A percentile compares a stretch with the other conserved stretches of the same genome.
These are phyloP conservation scores for Sebastes flavidus DNA, from an alignment of 2,797 vertebrate species.

Conservation along the genomic window DNA sequence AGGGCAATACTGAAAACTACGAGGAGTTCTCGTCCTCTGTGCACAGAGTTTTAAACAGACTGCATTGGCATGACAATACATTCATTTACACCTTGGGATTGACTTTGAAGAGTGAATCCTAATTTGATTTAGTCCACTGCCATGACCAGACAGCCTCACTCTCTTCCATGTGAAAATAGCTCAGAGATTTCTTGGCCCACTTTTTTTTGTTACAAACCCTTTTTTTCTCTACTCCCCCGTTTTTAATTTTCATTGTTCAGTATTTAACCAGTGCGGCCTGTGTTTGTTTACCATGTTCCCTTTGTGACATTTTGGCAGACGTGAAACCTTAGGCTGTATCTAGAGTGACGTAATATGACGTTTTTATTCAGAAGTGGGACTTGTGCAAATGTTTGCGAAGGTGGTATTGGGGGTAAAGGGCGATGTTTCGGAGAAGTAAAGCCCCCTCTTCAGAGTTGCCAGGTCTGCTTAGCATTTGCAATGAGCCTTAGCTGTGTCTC, in stretches of 20 bases:
- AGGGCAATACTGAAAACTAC: slow-evolving; percentile 22
- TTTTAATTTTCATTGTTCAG: slow-evolving; percentile 31
- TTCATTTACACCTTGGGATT: slow-evolving; percentile 56
- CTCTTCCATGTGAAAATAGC: slow-evolving; percentile 28
- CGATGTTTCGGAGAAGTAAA: slow-evolving; percentile 64
- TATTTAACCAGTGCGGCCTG: slow-evolving; percentile 16
- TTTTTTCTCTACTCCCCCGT: background rate
- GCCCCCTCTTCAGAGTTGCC: slow-evolving; percentile 59
- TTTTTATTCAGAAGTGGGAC: slow-evolving; percentile 44
- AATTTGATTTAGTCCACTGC: slow-evolving; percentile 61
- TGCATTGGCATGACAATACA: slow-evolving; percentile 30
- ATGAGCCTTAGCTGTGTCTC: slow-evolving; percentile 69
- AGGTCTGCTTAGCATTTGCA: slow-evolving; percentile 77
- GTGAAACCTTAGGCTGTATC: slow-evolving; percentile 47
- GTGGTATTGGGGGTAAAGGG: slow-evolving; percentile 61
- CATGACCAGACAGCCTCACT: slow-evolving; percentile 36
- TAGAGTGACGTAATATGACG: slow-evolving; percentile 38
- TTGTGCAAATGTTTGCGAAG: slow-evolving; percentile 57
- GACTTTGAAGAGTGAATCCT: slow-evolving; percentile 62
- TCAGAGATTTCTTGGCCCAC: slow-evolving; percentile 13
- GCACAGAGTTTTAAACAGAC: slow-evolving; percentile 50
- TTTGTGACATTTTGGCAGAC: slow-evolving; percentile 44
- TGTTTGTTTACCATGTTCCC: slow-evolving; percentile 45
- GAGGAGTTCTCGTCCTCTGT: slow-evolving; percentile 20
- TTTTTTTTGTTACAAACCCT: background rate